Base-by-base conservation (phyloP, 2,113 vertebrate species). In the Polypterus bichir region DNA sequence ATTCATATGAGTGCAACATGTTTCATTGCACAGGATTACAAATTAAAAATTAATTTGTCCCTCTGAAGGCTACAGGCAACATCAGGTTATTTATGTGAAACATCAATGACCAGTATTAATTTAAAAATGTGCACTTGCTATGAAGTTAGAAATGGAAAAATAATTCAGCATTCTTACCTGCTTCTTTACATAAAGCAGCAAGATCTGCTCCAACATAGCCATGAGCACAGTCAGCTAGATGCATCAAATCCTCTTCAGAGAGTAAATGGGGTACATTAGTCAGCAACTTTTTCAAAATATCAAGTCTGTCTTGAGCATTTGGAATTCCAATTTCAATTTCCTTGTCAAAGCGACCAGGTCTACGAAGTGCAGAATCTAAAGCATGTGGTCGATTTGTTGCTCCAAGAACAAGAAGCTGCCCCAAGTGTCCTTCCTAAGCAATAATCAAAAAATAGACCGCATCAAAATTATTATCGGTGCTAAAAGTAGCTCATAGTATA, bases 141-240 rank as follows among this genome's bases (percentile, higher is more conserved):
- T 5, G 57, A 63, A 62, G 63, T 59, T 59, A 67, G 60, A 27
- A 27, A 27, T 27, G 27, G 27, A 27, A 27, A 27, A 27, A 27
- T 27, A 27, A 27, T 27, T 27, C 1, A 27, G 4, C 11, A 61
- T 10, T 64, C 88, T 89, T 68, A 88, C 96, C 96, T 70, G 95
- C 92, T 71, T 98, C 95, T 61, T 96, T 94, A 78, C 94, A 96
- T 68, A 97, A 74, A 4, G 94, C 93, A 55, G 87, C 83, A 9
- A 99, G 79, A 70, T 98, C 96, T 0, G 96, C 93, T 27, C 94
- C 96, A 4, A 97, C 94, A 0, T 98, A 98, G 56, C 95, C 96
- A 3, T 98, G 93, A 0, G 91, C 81, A 0, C 65, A 70, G 1
- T 90, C 86, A 1, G 93, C 89, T 70, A 98, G 71, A 8, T 78